Conservation (phyloP, 2,888 invertebrate species). For the Dicranocentrus wangi region DNA sequence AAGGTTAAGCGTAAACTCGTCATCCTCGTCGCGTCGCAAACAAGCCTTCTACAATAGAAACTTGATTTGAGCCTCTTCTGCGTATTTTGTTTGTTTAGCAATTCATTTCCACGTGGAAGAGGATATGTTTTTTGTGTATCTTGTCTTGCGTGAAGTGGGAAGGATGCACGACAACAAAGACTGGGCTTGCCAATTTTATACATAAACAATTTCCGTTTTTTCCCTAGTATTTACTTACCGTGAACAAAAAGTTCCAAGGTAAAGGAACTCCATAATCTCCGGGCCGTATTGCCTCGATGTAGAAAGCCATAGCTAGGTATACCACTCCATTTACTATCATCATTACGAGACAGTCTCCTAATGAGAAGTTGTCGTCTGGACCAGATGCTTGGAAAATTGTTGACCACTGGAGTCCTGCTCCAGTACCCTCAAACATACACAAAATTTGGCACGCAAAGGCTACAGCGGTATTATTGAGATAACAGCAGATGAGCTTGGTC, state of each 20-base stretch:
- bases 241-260: constrained; percentile 87
- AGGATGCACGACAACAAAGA: neutral
- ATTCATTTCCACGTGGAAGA: constrained; percentile 62
- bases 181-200: no score
- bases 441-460: constrained; percentile 85
- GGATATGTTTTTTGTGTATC: constrained; percentile 30
- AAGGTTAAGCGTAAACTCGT: constrained; percentile 54
- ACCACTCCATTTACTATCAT: constrained; percentile 81
- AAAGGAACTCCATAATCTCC: constrained; percentile 87
- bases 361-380: constrained; percentile 81
- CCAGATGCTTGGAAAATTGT: constrained; percentile 80
- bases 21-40: constrained; percentile 29
- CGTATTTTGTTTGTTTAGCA: neutral
- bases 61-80: neutral
- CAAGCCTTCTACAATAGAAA: constrained; percentile 2
- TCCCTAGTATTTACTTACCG: constrained; percentile 73
- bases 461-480: constrained; percentile 87
- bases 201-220: neutral
- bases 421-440: constrained; percentile 81
- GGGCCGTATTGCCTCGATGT: constrained; percentile 89
- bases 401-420: constrained; percentile 79
- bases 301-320: constrained; percentile 86
- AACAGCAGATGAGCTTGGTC: constrained; percentile 80
- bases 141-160: neutral
- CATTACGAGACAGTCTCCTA: constrained; percentile 84